Base-by-base conservation (phyloP, 2,888 invertebrate species). In the Calameuta idolon region DNA sequence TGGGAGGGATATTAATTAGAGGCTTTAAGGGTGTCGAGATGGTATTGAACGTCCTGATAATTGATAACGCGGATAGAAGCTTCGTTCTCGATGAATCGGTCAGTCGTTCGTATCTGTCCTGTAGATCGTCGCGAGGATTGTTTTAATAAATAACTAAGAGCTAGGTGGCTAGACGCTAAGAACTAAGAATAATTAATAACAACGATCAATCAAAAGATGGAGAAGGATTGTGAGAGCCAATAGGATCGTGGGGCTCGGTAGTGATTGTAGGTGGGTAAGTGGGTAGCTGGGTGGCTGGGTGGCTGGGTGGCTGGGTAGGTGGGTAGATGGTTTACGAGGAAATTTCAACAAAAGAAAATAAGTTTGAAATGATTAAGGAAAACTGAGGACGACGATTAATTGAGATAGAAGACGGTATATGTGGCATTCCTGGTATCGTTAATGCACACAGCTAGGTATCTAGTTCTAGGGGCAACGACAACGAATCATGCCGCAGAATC, bases 401-500 rank as follows among this genome's bases (percentile, higher is more conserved):
- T 33, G 77, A 79, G 71, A 81, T 30, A 79, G 83, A 86, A 55
- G 83, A 87, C 83, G 83, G 82, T 84, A 71, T 81, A 85, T 86
- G 86, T 88, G 88, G 90, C 91, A 91, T 91, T 91, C 91, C 89
- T 90, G 55, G 85, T 87, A 88, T 90, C 89, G 89, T 90, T 90
- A 90, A 91, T 91, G 90, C 91, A 91, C 55, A 55, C 90, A 91
- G 86, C 91, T 91, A 91, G 84, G 87, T 88, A 87, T 87, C 90
- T 90, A 90, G 89, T 84, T 89, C 91, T 91, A 90, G 81, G 88
- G 89, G 88, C 86, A 90, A 91, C 90, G 89, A 90, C 90, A 91
- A 91, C 91, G 87, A 88, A 89, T 91, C 91, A 91, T 91, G 91
- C 91, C 91, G 89, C 89, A 90, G 90, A 88, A 88, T 86, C 87